Percentiles rank a stretch among this genome's conserved stretches.
phyloP scores from a whole-genome alignment of 2,797 vertebrate species.

The Acrossocheilus fasciatus region DNA sequence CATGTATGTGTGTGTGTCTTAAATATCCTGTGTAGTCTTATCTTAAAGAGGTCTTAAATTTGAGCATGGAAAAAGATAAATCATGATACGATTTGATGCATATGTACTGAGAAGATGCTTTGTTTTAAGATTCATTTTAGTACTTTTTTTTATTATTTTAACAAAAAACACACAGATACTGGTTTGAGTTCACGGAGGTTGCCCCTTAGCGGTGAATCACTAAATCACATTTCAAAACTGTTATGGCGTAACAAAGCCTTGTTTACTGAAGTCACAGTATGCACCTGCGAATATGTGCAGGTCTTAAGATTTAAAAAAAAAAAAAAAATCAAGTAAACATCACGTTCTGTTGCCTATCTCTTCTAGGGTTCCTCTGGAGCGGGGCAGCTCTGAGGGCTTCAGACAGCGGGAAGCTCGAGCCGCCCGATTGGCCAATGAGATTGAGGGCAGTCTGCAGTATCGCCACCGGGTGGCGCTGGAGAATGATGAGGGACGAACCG shows the following conservation, averaged over 20 bases:
- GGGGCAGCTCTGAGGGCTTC: conserved; percentile 85
- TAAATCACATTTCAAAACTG: no score
- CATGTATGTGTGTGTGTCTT: background rate
- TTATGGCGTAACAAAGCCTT: background rate
- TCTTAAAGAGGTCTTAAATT: background rate
- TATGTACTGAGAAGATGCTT: no score
- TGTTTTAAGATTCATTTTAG: no score
- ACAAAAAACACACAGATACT: no score
- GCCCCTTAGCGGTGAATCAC: no score
- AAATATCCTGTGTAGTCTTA: background rate
- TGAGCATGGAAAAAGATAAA: background rate
- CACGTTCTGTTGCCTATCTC: background rate
- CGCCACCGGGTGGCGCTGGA: conserved; percentile 86
- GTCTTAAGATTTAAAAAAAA: background rate
- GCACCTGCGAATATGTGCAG: no score
- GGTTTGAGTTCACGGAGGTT: no score
- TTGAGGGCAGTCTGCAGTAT: conserved; percentile 91
- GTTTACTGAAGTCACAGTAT: background rate
- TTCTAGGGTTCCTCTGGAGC: conserved; percentile 87
- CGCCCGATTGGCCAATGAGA: conserved; percentile 87
- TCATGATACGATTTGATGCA: background rate
- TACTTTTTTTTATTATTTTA: no score
- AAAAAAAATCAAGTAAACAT: background rate
- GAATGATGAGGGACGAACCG: conserved; percentile 88
- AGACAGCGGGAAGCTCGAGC: conserved; percentile 89